Evolutionary conservation across 2,888 invertebrate genomes (phyloP).

Genomic region (Stenichneumon culpator): DNA sequence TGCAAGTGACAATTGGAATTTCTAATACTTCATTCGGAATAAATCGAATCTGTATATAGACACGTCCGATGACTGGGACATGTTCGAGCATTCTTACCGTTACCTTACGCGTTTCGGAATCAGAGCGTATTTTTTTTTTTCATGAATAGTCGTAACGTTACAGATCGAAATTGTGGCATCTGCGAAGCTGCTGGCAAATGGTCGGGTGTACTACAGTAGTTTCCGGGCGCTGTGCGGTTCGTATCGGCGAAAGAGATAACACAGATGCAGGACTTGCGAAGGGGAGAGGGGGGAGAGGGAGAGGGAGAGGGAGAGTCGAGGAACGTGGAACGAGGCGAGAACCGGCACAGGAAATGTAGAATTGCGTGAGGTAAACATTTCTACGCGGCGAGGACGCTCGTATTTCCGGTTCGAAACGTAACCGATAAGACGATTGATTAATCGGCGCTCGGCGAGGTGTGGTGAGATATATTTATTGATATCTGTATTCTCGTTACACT

Average conservation of each 20-base stretch:
- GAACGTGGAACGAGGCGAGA: slow-evolving; percentile 27
- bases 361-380: slow-evolving; percentile 42
- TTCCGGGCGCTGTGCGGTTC: slow-evolving; percentile 4
- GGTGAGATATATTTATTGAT: slow-evolving; percentile 13
- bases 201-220: slow-evolving; percentile 7
- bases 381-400: slow-evolving; percentile 18
- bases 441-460: slow-evolving; percentile 9
- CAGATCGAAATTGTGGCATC: too few relatives aligned
- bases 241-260: slow-evolving; percentile 25
- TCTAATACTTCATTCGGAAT: too few relatives aligned
- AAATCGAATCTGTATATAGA: too few relatives aligned
- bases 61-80: too few relatives aligned
- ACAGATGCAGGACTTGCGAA: slow-evolving; percentile 28
- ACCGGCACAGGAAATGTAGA: slow-evolving; percentile 47
- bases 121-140: slow-evolving; percentile 19
- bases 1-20: too few relatives aligned
- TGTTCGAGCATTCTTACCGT: too few relatives aligned
- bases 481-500: background rate
- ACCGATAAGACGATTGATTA: slow-evolving; percentile 41
- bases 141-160: too few relatives aligned
- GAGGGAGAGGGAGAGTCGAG: background rate
- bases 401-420: slow-evolving; percentile 32
- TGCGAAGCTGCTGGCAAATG: background rate
- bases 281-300: background rate
- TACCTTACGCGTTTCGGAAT: background rate